Evolutionary conservation across 2,797 vertebrate genomes (phyloP).

Genomic region (Eptatretus atami): DNA sequence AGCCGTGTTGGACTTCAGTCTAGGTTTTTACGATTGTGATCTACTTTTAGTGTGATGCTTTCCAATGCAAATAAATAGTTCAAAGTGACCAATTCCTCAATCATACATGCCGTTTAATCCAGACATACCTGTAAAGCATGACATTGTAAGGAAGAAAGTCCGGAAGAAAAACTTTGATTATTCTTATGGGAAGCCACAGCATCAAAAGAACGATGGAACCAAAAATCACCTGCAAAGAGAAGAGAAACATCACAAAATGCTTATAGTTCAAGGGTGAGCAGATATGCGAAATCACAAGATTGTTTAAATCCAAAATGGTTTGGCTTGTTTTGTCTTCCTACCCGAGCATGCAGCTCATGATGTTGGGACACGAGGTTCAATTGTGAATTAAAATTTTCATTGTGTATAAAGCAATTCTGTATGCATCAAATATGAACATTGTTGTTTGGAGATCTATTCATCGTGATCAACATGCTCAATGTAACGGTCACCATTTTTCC

Average conservation of each 20-base stretch:
- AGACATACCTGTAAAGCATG: slow-evolving; percentile 60
- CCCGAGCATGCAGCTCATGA: no score
- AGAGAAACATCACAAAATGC: slow-evolving; percentile 1
- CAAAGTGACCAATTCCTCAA: background rate
- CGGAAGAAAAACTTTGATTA: slow-evolving; percentile 50
- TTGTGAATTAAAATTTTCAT: no score
- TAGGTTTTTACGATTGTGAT: background rate
- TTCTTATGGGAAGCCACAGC: slow-evolving; percentile 78
- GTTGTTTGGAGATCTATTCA: no score
- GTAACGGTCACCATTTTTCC: no score
- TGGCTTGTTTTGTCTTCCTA: background rate
- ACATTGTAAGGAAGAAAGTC: slow-evolving; percentile 78
- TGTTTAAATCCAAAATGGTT: background rate
- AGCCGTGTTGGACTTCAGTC: background rate
- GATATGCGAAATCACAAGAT: background rate
- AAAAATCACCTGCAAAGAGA: slow-evolving; percentile 42
- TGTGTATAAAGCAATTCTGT: no score
- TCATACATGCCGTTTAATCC: background rate
- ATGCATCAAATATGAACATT: no score
- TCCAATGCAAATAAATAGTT: background rate
- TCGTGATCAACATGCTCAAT: no score
- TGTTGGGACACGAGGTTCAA: no score
- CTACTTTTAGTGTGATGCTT: background rate
- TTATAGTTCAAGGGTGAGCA: background rate
- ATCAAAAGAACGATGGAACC: slow-evolving; percentile 79